These are phyloP conservation scores for Laupala kohalensis DNA, from an alignment of 1,140 invertebrate genomes.

Conservation along the genomic window DNA sequence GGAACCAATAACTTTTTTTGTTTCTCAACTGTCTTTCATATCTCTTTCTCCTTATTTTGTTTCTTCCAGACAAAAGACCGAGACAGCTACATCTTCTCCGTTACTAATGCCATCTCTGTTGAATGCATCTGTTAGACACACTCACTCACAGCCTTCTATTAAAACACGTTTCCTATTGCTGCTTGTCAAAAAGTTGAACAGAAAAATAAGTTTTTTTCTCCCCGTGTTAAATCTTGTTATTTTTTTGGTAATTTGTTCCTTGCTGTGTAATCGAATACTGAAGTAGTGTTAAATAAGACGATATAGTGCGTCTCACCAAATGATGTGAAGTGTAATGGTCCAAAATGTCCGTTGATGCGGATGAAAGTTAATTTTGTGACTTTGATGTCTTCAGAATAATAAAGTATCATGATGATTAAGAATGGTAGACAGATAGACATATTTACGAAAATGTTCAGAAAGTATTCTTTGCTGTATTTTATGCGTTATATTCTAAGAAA, in stretches of 20 bases:
- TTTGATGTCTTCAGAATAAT: too few relatives aligned
- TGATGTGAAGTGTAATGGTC: too few relatives aligned
- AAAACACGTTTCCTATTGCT: not conserved
- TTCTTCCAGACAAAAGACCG: not conserved
- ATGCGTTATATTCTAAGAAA: too few relatives aligned
- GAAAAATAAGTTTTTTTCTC: not conserved
- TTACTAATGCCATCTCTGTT: not conserved
- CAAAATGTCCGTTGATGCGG: too few relatives aligned
- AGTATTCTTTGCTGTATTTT: too few relatives aligned
- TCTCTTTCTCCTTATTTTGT: not conserved
- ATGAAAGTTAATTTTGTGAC: too few relatives aligned
- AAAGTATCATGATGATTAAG: too few relatives aligned
- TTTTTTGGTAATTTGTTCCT: not conserved
- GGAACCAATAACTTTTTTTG: not conserved
- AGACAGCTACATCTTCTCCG: not conserved
- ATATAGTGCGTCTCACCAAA: not conserved
- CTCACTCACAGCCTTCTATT: not conserved
- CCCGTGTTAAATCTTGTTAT: not conserved
- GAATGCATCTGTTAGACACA: not conserved
- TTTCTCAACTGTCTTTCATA: not conserved
- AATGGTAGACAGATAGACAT: too few relatives aligned
- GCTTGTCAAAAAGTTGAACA: not conserved
- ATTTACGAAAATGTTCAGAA: too few relatives aligned
- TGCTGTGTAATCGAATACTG: not conserved
- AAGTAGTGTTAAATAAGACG: not conserved